Evolutionary conservation across 2,113 vertebrate species (phyloP), one percentile per base, ranked within the genome.

Genomic region (Empidonax alnorum): DNA sequence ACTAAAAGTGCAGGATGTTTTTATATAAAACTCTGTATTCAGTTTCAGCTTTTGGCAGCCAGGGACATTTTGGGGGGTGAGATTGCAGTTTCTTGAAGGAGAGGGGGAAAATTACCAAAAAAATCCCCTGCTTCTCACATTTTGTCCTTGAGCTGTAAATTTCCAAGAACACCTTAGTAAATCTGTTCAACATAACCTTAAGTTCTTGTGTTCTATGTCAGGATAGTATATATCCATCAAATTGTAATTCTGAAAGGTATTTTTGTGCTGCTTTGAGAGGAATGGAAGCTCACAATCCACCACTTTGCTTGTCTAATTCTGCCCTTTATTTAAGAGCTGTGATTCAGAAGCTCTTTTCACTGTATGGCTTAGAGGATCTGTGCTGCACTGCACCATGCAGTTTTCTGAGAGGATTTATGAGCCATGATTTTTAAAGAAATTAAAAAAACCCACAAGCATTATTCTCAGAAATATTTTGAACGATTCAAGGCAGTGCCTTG

Each of bases 131-230:
- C 56, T 94, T 50, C 44, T 96, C 76, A 84, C 81, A 87, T 89
- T 89, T 87, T 92, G 86, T 92, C 93, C 89, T 97, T 94, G 92
- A 97, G 94, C 96, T 96, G 75, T 94, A 94, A 83, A 97, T 97
- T 97, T 97, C 91, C 71, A 97, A 95, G 93, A 96, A 81, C 84
- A 86, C 71, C 84, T 94, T 81, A 95, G 69, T 94, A 96, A 97
- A 97, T 96, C 93, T 94, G n/a, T 87, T 84, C 39, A 15, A 80
- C 83, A 14, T 88, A 81, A 44, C 87, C 77, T 47, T 80, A 82
- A 77, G 75, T 93, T 97, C 84, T 91, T 95, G 67, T 84, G 23
- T 94, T 96, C 61, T 41, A 4, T 47, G 82, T 77, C 88, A 90
- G 66, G 65, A 37, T 76, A 85, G 47, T 69, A 37, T 55, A 52